These are phyloP conservation scores for Burhinus oedicnemus DNA, from an alignment of 2,113 vertebrate species.

Conservation along the genomic window DNA sequence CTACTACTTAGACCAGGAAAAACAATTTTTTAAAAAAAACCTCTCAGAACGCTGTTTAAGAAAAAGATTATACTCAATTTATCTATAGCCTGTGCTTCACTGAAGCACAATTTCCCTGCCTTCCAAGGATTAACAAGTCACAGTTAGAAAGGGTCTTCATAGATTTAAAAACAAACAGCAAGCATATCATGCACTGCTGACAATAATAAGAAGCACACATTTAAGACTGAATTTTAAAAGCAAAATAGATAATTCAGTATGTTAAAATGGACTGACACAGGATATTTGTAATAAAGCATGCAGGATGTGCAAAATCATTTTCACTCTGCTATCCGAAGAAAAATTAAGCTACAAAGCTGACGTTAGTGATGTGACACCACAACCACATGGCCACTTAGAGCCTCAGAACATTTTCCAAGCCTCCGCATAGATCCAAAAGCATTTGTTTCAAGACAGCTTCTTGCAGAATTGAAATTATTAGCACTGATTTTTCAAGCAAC, in stretches of 20 bases:
- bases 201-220: not conserved
- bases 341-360: not conserved
- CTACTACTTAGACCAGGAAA: not conserved
- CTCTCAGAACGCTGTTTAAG: not conserved
- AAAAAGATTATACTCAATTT: not conserved
- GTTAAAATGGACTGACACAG: not conserved
- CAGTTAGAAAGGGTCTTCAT: not conserved
- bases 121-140: not conserved
- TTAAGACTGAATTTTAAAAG: not conserved
- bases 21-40: not conserved
- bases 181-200: not conserved
- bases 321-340: not conserved
- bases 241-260: not conserved
- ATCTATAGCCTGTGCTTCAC: not conserved
- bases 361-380: not conserved
- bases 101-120: not conserved
- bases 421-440: not conserved
- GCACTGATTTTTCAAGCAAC: not conserved
- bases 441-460: not conserved
- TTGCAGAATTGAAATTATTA: not conserved
- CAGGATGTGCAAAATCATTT: not conserved
- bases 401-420: not conserved
- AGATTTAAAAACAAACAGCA: not conserved
- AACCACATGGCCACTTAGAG: fast-evolving
- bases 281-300: not conserved